Conservation (phyloP, 2,888 invertebrate species). For the Emmelina monodactyla region DNA sequence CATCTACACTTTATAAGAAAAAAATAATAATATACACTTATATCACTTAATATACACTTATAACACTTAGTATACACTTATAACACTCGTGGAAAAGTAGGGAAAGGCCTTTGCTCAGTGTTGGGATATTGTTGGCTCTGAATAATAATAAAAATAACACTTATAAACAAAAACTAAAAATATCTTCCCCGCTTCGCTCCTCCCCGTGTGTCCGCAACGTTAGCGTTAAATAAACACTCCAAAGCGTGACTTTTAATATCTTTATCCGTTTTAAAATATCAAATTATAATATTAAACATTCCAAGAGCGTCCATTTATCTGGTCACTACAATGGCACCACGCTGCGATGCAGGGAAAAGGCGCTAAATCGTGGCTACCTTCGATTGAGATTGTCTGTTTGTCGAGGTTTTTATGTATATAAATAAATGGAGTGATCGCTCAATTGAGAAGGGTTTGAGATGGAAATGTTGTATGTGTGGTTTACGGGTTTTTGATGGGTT, state of each 20-base stretch:
- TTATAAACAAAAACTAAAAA: too few relatives aligned
- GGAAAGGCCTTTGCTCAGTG: too few relatives aligned
- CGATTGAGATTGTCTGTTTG: too few relatives aligned
- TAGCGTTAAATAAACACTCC: slow-evolving; percentile 59
- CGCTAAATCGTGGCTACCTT: slow-evolving; percentile 17
- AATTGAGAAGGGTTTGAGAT: slow-evolving; percentile 9
- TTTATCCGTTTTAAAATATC: slow-evolving; percentile 64
- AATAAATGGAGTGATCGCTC: slow-evolving; percentile 22
- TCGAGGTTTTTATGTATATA: too few relatives aligned
- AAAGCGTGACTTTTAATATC: slow-evolving; percentile 62
- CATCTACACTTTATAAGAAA: too few relatives aligned
- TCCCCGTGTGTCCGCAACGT: slow-evolving; percentile 15
- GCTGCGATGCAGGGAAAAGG: slow-evolving; percentile 22
- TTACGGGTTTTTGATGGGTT: too few relatives aligned
- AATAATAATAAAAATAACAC: too few relatives aligned
- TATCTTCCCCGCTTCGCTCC: neutral
- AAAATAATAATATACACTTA: too few relatives aligned
- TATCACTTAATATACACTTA: too few relatives aligned
- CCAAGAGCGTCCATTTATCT: slow-evolving; percentile 52
- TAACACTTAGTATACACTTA: too few relatives aligned
- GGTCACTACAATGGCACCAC: slow-evolving; percentile 45
- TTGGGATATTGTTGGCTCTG: too few relatives aligned
- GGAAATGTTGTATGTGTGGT: neutral
- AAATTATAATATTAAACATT: slow-evolving; percentile 64
- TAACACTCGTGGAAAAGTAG: too few relatives aligned